These are phyloP conservation scores for Toxonevra muliebris DNA, from an alignment of 2,888 invertebrate species.

Conservation along the genomic window DNA sequence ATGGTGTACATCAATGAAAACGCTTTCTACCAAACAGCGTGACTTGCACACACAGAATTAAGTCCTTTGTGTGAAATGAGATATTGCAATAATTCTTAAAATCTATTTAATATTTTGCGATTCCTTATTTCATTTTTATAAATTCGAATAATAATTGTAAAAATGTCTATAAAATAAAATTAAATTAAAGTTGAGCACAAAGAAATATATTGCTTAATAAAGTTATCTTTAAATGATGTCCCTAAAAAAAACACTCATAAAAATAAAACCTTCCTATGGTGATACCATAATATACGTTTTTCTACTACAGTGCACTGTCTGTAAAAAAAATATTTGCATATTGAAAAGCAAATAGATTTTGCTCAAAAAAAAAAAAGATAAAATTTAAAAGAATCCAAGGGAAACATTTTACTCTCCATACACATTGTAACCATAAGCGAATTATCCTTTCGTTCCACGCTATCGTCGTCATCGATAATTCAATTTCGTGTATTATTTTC, in stretches of 20 bases:
- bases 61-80: too few species aligned
- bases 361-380: background rate
- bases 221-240: background rate
- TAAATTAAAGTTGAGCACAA: conserved; percentile 4
- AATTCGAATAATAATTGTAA: background rate
- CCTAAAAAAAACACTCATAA: background rate
- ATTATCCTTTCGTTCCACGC: conserved; percentile 19
- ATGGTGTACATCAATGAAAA: conserved; percentile 4
- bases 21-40: background rate
- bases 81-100: background rate
- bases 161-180: background rate
- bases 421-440: conserved; percentile 7
- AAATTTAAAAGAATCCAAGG: background rate
- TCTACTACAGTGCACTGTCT: background rate
- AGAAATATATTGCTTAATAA: background rate
- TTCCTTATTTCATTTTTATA: background rate
- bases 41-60: background rate
- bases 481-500: conserved; percentile 57
- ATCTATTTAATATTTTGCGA: background rate
- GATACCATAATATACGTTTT: conserved; percentile 1
- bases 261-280: background rate
- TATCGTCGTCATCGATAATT: conserved; percentile 51
- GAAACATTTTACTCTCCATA: too few species aligned
- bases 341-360: background rate
- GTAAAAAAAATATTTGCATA: background rate